Percentiles rank a stretch among this genome's conserved stretches.
Conservation (phyloP, 2,888 invertebrate genomes). For the Scaptomyza polygonia region DNA sequence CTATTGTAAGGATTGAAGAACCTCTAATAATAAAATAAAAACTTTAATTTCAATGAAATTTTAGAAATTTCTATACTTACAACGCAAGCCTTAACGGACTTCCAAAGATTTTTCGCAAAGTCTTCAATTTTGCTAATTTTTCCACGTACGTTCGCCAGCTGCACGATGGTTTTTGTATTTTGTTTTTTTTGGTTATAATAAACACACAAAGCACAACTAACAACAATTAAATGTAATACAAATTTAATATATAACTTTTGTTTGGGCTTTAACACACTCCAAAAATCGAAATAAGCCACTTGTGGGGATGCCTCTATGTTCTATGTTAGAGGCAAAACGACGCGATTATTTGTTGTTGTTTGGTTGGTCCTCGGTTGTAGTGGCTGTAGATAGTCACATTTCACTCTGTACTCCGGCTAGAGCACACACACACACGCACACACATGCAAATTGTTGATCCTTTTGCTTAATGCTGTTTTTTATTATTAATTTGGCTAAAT, state of each 20-base stretch:
- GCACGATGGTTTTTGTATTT: slow-evolving; percentile 58
- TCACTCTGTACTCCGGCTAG: slow-evolving; percentile 23
- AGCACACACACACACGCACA: slow-evolving; percentile 45
- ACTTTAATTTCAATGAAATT: too few relatives aligned
- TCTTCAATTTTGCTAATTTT: slow-evolving; percentile 85
- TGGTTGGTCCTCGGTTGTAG: slow-evolving; percentile 1
- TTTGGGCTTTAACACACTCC: neutral
- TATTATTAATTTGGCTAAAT: slow-evolving; percentile 33
- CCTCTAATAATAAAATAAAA: too few relatives aligned
- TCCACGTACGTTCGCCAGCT: slow-evolving; percentile 76
- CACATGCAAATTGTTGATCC: slow-evolving; percentile 24
- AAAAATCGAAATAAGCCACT: slow-evolving; percentile 36
- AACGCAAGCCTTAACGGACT: slow-evolving; percentile 85
- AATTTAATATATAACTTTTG: neutral
- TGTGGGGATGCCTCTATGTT: slow-evolving; percentile 21
- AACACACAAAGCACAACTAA: slow-evolving; percentile 26
- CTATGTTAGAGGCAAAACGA: slow-evolving; percentile 2
- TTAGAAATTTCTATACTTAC: slow-evolving; percentile 75
- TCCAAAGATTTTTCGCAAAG: slow-evolving; percentile 85
- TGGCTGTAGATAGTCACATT: slow-evolving; percentile 56
- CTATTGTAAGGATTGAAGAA: too few relatives aligned
- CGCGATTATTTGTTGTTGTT: slow-evolving; percentile 12
- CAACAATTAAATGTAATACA: neutral
- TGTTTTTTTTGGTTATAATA: neutral
- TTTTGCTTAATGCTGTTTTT: slow-evolving; percentile 8